A percentile compares a stretch with the other conserved stretches of the same genome.
These are phyloP conservation scores for Macrobrachium rosenbergii DNA, from an alignment of 1,140 invertebrate genomes.

Conservation along the genomic window DNA sequence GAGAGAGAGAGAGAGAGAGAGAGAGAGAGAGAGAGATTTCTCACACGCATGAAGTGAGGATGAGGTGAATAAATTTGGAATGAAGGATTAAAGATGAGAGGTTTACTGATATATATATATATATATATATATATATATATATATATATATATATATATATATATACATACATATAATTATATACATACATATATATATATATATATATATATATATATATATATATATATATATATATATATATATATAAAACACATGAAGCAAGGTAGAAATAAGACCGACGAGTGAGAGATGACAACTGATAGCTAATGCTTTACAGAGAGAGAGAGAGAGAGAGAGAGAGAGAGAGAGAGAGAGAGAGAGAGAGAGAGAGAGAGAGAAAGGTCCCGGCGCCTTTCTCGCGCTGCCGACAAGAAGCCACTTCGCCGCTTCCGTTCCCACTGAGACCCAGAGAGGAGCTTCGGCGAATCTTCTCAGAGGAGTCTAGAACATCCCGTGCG, in stretches of 20 bases:
- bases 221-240: not conserved
- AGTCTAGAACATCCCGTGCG: too few relatives aligned
- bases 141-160: slow-evolving; percentile 13
- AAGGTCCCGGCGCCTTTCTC: not conserved
- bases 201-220: not conserved
- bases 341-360: slow-evolving; percentile 33
- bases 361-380: slow-evolving; percentile 32
- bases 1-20: too few relatives aligned
- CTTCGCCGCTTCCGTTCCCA: too few relatives aligned
- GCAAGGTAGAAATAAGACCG: not conserved
- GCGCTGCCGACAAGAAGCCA: too few relatives aligned
- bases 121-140: slow-evolving; percentile 15
- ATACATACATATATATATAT: not conserved
- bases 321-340: not conserved
- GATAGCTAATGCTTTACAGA: not conserved
- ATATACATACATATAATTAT: slow-evolving; percentile 25
- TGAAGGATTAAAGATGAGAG: too few relatives aligned
- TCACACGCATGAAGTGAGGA: too few relatives aligned
- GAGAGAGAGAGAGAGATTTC: too few relatives aligned
- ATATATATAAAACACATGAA: not conserved
- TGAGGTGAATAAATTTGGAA: too few relatives aligned
- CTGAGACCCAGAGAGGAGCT: too few relatives aligned
- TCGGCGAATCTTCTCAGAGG: too few relatives aligned
- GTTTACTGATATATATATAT: not conserved
- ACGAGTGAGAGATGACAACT: not conserved